These are phyloP conservation scores for Steinernema feltiae DNA, from an alignment of 1,140 invertebrate genomes.

Conservation along the genomic window DNA sequence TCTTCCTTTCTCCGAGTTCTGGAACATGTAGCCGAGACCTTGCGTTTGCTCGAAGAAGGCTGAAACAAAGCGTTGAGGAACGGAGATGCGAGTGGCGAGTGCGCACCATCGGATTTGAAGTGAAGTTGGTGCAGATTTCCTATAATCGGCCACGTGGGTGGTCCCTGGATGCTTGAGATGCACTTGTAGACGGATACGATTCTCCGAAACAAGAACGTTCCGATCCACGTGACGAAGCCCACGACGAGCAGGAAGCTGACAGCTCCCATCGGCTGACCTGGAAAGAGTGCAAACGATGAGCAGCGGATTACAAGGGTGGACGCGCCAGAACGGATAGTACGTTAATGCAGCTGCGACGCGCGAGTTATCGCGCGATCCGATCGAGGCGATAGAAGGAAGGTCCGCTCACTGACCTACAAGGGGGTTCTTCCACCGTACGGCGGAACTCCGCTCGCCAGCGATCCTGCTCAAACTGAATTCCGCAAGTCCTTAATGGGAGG, in stretches of 20 bases:
- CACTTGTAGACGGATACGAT: constrained; percentile 26
- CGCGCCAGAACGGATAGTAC: background rate
- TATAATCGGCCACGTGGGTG: constrained; percentile 47
- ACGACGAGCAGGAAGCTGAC: background rate
- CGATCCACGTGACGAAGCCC: constrained; percentile 21
- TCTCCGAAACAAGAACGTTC: constrained; percentile 26
- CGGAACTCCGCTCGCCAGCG: too few relatives aligned
- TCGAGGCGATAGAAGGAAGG: constrained; percentile 12
- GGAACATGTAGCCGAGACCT: constrained; percentile 55
- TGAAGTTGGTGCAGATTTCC: constrained; percentile 56
- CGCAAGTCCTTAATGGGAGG: background rate
- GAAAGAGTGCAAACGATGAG: background rate
- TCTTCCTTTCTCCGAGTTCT: constrained; percentile 30
- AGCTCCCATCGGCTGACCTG: background rate
- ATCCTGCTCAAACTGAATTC: background rate
- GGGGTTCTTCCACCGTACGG: background rate
- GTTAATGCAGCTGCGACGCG: background rate
- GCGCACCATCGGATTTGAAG: constrained; percentile 50
- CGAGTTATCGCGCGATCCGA: constrained; percentile 13
- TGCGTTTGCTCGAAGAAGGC: constrained; percentile 58
- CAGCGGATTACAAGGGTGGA: background rate
- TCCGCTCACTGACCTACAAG: constrained; percentile 8
- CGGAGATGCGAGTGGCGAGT: background rate
- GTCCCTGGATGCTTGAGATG: constrained; percentile 49
- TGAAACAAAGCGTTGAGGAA: too few relatives aligned